Conservation (phyloP, 2,888 invertebrate genomes). For the Morpho helenor region DNA sequence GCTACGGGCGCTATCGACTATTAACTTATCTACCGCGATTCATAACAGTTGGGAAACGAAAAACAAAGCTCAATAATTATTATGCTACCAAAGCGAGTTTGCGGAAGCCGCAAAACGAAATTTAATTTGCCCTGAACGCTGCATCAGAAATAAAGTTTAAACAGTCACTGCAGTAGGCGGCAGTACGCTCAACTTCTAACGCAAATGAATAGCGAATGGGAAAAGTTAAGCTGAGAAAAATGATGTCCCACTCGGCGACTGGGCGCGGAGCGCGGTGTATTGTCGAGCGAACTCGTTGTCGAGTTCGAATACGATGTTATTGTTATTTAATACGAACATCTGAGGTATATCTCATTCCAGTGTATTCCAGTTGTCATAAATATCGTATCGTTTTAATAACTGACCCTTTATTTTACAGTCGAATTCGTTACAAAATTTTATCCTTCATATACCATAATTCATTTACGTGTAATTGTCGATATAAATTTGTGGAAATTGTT, state of each 20-base stretch:
- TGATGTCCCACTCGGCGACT: conserved; percentile 68
- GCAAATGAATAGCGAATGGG: conserved; percentile 79
- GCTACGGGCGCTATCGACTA: conserved; percentile 13
- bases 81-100: conserved; percentile 71
- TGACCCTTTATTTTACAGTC: no score
- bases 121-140: conserved; percentile 79
- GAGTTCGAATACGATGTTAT: conserved; percentile 54
- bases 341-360: not conserved
- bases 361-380: no score
- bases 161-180: conserved; percentile 75
- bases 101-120: conserved; percentile 77
- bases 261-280: conserved; percentile 40
- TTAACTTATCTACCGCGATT: conserved; percentile 47
- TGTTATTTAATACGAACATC: conserved; percentile 49
- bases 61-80: conserved; percentile 69
- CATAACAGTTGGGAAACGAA: conserved; percentile 48
- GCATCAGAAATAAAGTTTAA: conserved; percentile 79
- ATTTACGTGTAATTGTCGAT: no score
- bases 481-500: no score
- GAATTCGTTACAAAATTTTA: no score
- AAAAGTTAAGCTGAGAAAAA: conserved; percentile 76
- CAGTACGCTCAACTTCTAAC: conserved; percentile 74
- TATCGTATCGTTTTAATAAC: no score
- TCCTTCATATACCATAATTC: no score
- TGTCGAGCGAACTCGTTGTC: conserved; percentile 50